Percentiles rank a stretch among this genome's conserved stretches.
Evolutionary conservation across 37 sponge, comb jelly and placozoan genomes (phyloP).

Genomic region (Lycopodina hypogea): DNA sequence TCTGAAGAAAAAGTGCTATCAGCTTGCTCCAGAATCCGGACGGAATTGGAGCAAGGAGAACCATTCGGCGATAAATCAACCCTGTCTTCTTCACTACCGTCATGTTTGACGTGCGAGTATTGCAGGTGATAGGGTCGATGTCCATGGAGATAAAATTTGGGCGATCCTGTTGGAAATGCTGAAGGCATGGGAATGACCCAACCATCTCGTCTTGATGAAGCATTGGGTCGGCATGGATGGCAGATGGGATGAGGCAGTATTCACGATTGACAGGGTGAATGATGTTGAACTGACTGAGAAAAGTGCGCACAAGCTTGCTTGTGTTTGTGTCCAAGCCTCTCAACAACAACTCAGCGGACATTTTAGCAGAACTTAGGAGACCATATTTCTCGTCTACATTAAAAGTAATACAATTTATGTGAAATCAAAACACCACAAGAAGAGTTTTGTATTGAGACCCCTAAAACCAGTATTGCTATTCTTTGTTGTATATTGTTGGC

Average conservation of each 20-base stretch:
- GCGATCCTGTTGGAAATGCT: not conserved
- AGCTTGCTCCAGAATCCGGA: constrained; percentile 78
- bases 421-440: not conserved
- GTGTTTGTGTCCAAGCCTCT: constrained; percentile 8
- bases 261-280: constrained; percentile 50
- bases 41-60: constrained; percentile 51
- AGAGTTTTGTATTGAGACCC: not conserved
- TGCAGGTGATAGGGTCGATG: not conserved
- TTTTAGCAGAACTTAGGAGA: constrained; percentile 21
- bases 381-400: constrained; percentile 31
- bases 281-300: constrained; percentile 41
- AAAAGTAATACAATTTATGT: not conserved
- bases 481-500: too few species aligned
- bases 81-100: constrained; percentile 26
- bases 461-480: not conserved
- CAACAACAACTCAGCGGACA: constrained; percentile 27
- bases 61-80: constrained; percentile 39
- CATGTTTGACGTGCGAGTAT: not conserved
- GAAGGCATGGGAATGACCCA: constrained; percentile 27
- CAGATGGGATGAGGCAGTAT: constrained; percentile 52
- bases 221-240: constrained; percentile 25
- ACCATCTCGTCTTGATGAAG: constrained; percentile 1
- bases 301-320: constrained; percentile 29
- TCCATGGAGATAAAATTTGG: not conserved
- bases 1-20: constrained; percentile 59